A percentile compares a stretch with the other conserved stretches of the same genome.
phyloP scores from a whole-genome alignment of 1,140 invertebrate species.

The Samia ricini region DNA sequence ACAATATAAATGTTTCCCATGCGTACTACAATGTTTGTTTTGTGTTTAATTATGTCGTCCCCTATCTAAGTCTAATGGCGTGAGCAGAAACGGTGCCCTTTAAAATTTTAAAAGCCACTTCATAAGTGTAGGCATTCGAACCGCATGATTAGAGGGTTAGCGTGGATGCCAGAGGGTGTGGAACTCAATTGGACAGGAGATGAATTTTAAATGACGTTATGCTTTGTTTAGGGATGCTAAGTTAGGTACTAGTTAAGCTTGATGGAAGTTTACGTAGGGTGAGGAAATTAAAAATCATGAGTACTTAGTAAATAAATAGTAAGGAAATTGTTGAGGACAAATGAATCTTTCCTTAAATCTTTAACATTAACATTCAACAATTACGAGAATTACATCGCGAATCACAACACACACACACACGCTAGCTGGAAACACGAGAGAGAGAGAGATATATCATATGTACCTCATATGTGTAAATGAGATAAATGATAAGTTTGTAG shows the following conservation, averaged over 20 bases:
- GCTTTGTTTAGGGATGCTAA: conserved; percentile 21
- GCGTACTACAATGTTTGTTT: too few relatives aligned
- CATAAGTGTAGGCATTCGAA: conserved; percentile 11
- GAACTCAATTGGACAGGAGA: conserved; percentile 6
- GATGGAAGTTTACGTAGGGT: neutral
- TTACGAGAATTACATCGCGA: too few relatives aligned
- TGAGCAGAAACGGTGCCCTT: conserved; percentile 7
- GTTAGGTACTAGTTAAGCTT: neutral
- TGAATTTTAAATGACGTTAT: conserved; percentile 13
- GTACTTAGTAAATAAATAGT: too few relatives aligned
- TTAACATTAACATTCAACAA: too few relatives aligned
- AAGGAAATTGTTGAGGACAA: too few relatives aligned
- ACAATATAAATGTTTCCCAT: too few relatives aligned
- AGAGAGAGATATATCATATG: too few relatives aligned
- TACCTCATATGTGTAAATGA: too few relatives aligned
- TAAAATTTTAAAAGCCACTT: conserved; percentile 19
- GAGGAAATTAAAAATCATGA: neutral
- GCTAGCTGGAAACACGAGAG: too few relatives aligned
- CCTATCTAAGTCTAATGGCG: neutral
- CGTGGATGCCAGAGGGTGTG: neutral
- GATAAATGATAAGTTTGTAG: too few relatives aligned
- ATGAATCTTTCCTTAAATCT: too few relatives aligned
- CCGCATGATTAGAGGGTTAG: conserved; percentile 16
- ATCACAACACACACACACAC: too few relatives aligned
- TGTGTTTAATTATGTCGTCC: neutral